Evolutionary conservation across 2,797 vertebrate genomes (phyloP).

Genomic region (Leontocebus nigricollis): DNA sequence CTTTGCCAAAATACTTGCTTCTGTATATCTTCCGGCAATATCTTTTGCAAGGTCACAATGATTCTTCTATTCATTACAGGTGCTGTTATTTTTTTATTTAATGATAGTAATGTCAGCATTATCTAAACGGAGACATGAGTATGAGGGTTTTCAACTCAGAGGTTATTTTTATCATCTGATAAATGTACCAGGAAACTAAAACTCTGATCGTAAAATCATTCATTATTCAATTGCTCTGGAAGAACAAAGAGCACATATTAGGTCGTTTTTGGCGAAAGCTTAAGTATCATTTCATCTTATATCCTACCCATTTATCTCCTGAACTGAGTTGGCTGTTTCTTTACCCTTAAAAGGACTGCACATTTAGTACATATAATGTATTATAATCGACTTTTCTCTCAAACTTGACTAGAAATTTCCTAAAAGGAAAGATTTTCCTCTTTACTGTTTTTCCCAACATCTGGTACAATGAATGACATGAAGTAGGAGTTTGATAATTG

Average conservation of each 20-base stretch:
- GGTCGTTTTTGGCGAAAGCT: neutral
- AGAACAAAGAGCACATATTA: neutral
- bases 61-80: neutral
- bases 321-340: neutral
- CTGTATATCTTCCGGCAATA: neutral
- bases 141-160: neutral
- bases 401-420: neutral
- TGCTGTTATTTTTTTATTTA: neutral
- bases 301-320: neutral
- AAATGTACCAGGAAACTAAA: neutral
- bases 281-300: neutral
- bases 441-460: neutral
- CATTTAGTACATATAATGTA: neutral
- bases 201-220: neutral
- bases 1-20: constrained; percentile 11
- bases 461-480: neutral
- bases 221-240: neutral
- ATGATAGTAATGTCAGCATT: neutral
- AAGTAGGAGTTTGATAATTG: neutral
- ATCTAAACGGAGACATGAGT: neutral
- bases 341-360: neutral
- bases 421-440: neutral
- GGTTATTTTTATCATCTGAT: neutral
- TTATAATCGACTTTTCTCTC: neutral
- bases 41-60: neutral